phyloP scores from a whole-genome alignment of 1,140 invertebrate species.

The Drosophila tristis region DNA sequence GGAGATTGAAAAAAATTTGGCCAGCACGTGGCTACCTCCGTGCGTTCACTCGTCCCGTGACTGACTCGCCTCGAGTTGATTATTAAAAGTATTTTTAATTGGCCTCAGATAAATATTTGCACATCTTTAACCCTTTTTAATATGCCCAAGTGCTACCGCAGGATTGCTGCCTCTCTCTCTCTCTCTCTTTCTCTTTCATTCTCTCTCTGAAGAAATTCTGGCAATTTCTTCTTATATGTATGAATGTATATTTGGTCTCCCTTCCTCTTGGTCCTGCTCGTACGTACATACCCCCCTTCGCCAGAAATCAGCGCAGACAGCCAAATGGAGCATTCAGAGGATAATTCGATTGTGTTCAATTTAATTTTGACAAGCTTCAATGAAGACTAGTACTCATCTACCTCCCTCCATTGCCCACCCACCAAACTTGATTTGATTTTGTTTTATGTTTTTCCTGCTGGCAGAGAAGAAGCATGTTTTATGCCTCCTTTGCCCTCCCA shows the following conservation, averaged over 20 bases:
- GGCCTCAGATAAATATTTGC: slow-evolving; percentile 72
- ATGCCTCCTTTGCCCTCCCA: slow-evolving; percentile 13
- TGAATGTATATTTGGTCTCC: background rate
- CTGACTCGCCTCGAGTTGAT: slow-evolving; percentile 36
- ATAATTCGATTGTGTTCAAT: slow-evolving; percentile 84
- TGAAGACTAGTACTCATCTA: slow-evolving; percentile 42
- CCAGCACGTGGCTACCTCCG: slow-evolving; percentile 48
- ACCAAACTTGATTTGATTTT: slow-evolving; percentile 76
- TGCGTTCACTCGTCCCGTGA: slow-evolving; percentile 1
- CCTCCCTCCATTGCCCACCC: slow-evolving; percentile 26
- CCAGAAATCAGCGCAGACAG: slow-evolving; percentile 45
- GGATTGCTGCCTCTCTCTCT: background rate
- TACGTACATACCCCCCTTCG: background rate
- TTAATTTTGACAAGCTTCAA: slow-evolving; percentile 84
- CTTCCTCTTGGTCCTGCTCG: background rate
- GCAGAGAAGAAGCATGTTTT: slow-evolving; percentile 41
- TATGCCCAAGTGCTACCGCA: slow-evolving; percentile 59
- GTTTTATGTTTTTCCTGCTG: slow-evolving; percentile 77
- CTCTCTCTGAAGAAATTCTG: no score
- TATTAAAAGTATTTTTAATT: slow-evolving; percentile 79
- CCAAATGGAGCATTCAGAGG: slow-evolving; percentile 77
- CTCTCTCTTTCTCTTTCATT: background rate
- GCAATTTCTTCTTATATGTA: no score
- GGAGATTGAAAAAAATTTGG: slow-evolving; percentile 4
- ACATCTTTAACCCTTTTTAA: slow-evolving; percentile 81